phyloP scores from a whole-genome alignment of 2,113 vertebrate species.

The Pogonocichla stellata region DNA sequence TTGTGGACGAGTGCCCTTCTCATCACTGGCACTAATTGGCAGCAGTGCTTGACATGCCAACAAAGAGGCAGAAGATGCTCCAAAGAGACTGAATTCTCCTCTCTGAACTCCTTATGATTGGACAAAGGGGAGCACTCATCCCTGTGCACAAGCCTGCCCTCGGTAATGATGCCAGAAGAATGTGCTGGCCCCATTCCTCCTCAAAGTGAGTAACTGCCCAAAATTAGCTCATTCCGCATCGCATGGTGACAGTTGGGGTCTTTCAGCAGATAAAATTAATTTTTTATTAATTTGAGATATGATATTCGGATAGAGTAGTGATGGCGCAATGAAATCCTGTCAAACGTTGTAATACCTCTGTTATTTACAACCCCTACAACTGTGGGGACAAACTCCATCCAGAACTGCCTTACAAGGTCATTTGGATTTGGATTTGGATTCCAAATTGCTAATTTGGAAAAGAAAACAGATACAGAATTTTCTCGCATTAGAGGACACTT shows the following conservation, averaged over 20 bases:
- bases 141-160: not conserved
- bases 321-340: slow-evolving; percentile 22
- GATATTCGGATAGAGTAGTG: not conserved
- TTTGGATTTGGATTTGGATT: too few species aligned
- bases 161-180: slow-evolving; percentile 30
- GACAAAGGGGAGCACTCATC: slow-evolving; percentile 27
- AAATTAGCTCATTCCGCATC: slow-evolving; percentile 34
- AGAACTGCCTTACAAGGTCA: slow-evolving; percentile 34
- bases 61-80: not conserved
- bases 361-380: slow-evolving; percentile 32
- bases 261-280: slow-evolving; percentile 52
- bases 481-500: slow-evolving; percentile 37
- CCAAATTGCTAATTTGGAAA: slow-evolving; percentile 60
- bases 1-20: not conserved
- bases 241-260: slow-evolving; percentile 31
- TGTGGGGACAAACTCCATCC: slow-evolving; percentile 17
- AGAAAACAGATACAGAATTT: slow-evolving; percentile 30
- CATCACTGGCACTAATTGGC: not conserved
- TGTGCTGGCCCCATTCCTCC: not conserved
- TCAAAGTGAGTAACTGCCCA: not conserved
- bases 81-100: not conserved
- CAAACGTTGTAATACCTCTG: slow-evolving; percentile 11
- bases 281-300: slow-evolving; percentile 35
- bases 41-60: not conserved
- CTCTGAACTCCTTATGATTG: not conserved